phyloP scores from a whole-genome alignment of 2,113 vertebrate genomes.

The Lagopus leucura region DNA sequence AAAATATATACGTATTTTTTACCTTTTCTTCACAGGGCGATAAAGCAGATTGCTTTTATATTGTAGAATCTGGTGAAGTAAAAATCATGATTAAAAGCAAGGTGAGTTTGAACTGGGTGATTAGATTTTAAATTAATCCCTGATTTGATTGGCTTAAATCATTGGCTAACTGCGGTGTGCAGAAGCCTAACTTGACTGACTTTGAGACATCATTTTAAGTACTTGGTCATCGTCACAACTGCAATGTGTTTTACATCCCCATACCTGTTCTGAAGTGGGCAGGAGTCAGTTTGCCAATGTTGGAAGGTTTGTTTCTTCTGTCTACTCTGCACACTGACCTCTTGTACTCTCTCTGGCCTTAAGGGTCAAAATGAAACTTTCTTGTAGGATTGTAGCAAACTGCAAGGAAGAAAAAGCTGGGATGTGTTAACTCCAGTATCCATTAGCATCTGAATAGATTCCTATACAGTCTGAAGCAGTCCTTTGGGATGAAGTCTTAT shows the following conservation, averaged over 20 bases:
- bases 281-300: not conserved
- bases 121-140: not conserved
- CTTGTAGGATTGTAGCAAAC: not conserved
- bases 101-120: constrained; percentile 68
- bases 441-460: not conserved
- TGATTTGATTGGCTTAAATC: not conserved
- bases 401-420: not conserved
- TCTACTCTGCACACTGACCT: not conserved
- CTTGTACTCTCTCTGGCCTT: not conserved
- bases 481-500: not conserved
- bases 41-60: constrained; percentile 94
- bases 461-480: not conserved
- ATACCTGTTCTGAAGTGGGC: not conserved
- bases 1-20: not conserved
- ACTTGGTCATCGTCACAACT: not conserved
- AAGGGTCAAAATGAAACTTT: not conserved
- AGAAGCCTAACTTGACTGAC: not conserved
- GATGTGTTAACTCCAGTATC: not conserved
- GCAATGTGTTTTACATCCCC: not conserved
- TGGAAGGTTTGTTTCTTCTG: not conserved
- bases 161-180: not conserved
- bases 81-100: constrained; percentile 92
- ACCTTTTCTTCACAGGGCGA: constrained; percentile 85
- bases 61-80: constrained; percentile 94
- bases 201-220: not conserved